Base-by-base conservation (phyloP, 2,797 vertebrate species). In the Chaetodon trifasciatus region DNA sequence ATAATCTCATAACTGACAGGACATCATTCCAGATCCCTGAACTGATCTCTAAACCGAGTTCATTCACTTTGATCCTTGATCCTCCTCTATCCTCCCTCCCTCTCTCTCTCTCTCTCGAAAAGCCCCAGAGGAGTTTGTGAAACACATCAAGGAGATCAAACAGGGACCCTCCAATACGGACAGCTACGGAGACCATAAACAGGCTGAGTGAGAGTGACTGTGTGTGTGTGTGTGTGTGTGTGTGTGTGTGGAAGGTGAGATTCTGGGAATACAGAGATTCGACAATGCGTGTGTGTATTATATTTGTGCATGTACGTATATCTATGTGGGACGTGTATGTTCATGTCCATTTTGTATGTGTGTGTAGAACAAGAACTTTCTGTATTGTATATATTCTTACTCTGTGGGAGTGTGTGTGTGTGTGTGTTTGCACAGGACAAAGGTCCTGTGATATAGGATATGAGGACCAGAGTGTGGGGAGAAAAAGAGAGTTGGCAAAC, bases 91-190 rank as follows among this genome's bases (percentile, higher is more conserved):
- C 53, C 74, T 28, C 39, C 1, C 17, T n/a, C 68, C 2, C 19
- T 5, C 42, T 32, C 74, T 5, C 42, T 32, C 74, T 23, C 67
- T 44, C 61, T 12, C 62, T 81, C 47, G n/a, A 37, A 74, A 72
- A 78, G 49, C 53, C 81, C 32, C 76, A 47, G 65, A 81, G 58
- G 60, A 70, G 79, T 68, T 55, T 40, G 66, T 56, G 63, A 79
- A 86, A 86, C 68, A 70, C 60, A 75, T 71, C 70, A 70, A 61
- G 60, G 56, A 78, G 73, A 86, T 88, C 73, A 86, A 88, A 85
- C 77, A 17, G 40, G 9, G 60, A 61, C 55, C 66, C 47, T 62
- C 72, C 68, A 55, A 28, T 75, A 62, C 72, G 0, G 35, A 64
- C 70, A 67, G 68, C 40, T 55, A 52, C 15, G 4, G 8, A 68